Evolutionary conservation across 2,888 invertebrate genomes (phyloP), one percentile per base, ranked within the genome.

Genomic region (Meteorus cinctellus): DNA sequence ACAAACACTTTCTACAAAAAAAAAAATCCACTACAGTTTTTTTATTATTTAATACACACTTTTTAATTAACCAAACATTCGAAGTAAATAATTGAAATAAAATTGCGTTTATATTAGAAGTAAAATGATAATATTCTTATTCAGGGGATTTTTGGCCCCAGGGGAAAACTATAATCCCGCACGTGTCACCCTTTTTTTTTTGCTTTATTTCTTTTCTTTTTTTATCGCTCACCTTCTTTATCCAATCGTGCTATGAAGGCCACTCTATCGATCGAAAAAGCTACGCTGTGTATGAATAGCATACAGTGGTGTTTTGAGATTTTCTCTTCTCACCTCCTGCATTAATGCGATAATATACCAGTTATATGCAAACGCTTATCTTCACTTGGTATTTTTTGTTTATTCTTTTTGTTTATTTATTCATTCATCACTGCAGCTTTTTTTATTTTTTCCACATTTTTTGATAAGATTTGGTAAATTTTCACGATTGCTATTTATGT

Each of bases 261-360:
- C 78, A 70, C 77, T 60, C 73, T 78, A 80, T 80, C 79, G 79
- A 80, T 80, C 75, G 78, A 77, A 75, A 71, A 66, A 75, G 73
- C 77, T 59, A 62, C 29, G 34, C 29, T 12, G 29, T 16, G 55
- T 48, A 48, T 48, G 48, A 48, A 48, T 48, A 48, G 16, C 16
- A 48, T 48, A 16, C n/a, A 48, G 48, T 48, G 48, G 48, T 48
- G n/a, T 1, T 48, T 48, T 48, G 4, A n/a, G 41, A 41, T 41
- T 41, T 41, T 8, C 41, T 41, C 12, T 1, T 41, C 41, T 8
- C 41, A 41, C 41, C 41, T 41, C 12, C 12, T 41, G 41, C 41
- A 12, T 41, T 41, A 12, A 41, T 41, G 41, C 12, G 12, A 1
- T 41, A 41, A 41, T 12, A 41, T 41, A 34, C 34, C 4, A 34